phyloP scores from a whole-genome alignment of 2,797 vertebrate genomes.

The Ptychadena robeensis region DNA sequence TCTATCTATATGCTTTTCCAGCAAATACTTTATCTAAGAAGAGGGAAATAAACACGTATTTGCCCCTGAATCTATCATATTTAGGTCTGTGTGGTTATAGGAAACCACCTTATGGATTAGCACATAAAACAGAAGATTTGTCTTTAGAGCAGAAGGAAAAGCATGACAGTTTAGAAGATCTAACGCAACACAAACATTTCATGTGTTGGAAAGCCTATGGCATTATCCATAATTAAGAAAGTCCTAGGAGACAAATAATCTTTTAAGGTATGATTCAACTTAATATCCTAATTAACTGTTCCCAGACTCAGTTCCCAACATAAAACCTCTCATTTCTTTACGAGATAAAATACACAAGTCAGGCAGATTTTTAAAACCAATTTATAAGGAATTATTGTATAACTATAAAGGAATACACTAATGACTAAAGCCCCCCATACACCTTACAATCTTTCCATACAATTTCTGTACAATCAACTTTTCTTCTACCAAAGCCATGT shows the following conservation, averaged over 20 bases:
- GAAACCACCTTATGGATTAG: background rate
- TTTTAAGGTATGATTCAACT: background rate
- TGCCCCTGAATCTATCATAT: background rate
- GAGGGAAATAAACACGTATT: background rate
- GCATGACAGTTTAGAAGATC: background rate
- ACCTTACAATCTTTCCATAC: too few species aligned
- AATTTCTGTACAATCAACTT: too few species aligned
- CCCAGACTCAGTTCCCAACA: background rate
- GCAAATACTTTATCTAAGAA: background rate
- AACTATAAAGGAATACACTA: too few species aligned
- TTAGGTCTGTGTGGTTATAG: background rate
- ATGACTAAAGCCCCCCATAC: too few species aligned
- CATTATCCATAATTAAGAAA: background rate
- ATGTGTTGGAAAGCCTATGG: background rate
- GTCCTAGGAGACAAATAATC: background rate
- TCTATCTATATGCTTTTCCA: too few species aligned
- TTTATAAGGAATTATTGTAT: too few species aligned
- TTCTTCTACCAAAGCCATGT: too few species aligned
- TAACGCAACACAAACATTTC: background rate
- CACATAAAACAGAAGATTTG: background rate
- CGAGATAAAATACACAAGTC: too few species aligned
- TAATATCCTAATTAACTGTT: background rate
- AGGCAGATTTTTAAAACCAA: too few species aligned
- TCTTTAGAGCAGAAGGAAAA: background rate
- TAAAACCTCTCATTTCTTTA: too few species aligned